Base-by-base conservation (phyloP, 2,797 vertebrate genomes). In the Geotrypetes seraphini region DNA sequence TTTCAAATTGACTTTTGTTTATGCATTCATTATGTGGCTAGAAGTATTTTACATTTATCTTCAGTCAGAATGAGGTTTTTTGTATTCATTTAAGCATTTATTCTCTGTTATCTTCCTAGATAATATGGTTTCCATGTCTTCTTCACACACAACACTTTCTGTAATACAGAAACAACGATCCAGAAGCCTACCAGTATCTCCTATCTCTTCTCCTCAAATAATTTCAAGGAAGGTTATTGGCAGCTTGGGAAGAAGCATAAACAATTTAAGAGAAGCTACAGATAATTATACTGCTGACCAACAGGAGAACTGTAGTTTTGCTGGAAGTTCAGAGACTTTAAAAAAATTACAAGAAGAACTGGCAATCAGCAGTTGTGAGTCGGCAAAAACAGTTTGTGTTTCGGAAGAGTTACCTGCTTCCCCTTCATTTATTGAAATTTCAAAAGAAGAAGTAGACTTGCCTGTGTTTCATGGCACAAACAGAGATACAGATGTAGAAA, bases 331-430 rank as follows among this genome's bases (percentile, higher is more conserved):
- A 0, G 84, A 87, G 53, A 80, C 81, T 0, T 34, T 88, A 4
- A 88, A 73, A 58, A 83, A 62, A 46, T 64, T 44, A 12, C 72
- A 69, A 7, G 88, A 92, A 2, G 88, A 88, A 12, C 66, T 61
- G 19, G 73, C 89, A 10, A 41, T 95, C 32, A 96, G 91, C 68
- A 96, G 94, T 47, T 97, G 90, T 24, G 92, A 99, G 35, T 99
- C 92, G 4, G 89, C 90, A 41, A 89, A 90, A 69, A 89, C 87
- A 0, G 60, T 89, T 23, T 91, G 89, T 32, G 86, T 92, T 28
- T 71, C 63, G 0, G 70, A 60, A 29, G 77, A 83, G 6, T 13
- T 41, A 24, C n/a, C 14, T 8, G 10, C 19, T 25, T 21, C 39
- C 61, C 7, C 39, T 36, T 37, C 47, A 1, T 44, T 65, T 49